Percentiles rank a stretch among this genome's conserved stretches.
Conservation (phyloP, 2,113 vertebrate species). For the Scomber japonicus region DNA sequence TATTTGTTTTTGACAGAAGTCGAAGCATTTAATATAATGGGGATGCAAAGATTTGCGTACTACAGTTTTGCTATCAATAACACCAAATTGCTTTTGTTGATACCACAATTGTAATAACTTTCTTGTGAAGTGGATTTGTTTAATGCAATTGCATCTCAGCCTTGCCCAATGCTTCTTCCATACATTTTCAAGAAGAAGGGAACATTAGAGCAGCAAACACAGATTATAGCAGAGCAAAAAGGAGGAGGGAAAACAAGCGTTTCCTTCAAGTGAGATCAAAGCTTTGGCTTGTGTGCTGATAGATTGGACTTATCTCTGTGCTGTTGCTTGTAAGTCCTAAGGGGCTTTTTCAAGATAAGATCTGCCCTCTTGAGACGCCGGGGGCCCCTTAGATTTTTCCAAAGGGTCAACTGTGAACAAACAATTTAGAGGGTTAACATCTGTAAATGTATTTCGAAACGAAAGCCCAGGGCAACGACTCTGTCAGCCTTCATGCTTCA, state of each 20-base stretch:
- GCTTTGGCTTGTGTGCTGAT: slow-evolving; percentile 39
- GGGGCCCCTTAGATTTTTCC: slow-evolving; percentile 13
- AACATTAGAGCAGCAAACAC: slow-evolving; percentile 42
- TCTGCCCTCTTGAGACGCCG: slow-evolving; percentile 20
- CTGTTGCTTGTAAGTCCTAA: slow-evolving; percentile 37
- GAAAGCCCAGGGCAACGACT: background rate
- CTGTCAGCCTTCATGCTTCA: background rate
- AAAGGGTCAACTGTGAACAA: slow-evolving; percentile 30
- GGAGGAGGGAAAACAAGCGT: slow-evolving; percentile 37
- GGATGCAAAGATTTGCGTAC: too few species aligned
- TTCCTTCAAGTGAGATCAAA: slow-evolving; percentile 56
- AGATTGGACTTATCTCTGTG: slow-evolving; percentile 46
- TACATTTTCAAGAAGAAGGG: slow-evolving; percentile 23
- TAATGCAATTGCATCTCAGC: slow-evolving; percentile 16
- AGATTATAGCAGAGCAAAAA: slow-evolving; percentile 50
- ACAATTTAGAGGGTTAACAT: slow-evolving; percentile 33
- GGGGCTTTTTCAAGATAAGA: slow-evolving; percentile 56
- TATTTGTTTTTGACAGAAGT: too few species aligned
- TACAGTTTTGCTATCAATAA: too few species aligned
- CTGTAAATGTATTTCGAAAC: slow-evolving; percentile 22
- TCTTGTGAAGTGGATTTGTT: background rate
- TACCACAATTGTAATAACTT: too few species aligned
- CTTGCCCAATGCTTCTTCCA: slow-evolving; percentile 6
- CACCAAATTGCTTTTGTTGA: too few species aligned
- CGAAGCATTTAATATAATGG: too few species aligned